Conservation (phyloP, 1,140 invertebrate genomes). For the Pissodes strobi region DNA sequence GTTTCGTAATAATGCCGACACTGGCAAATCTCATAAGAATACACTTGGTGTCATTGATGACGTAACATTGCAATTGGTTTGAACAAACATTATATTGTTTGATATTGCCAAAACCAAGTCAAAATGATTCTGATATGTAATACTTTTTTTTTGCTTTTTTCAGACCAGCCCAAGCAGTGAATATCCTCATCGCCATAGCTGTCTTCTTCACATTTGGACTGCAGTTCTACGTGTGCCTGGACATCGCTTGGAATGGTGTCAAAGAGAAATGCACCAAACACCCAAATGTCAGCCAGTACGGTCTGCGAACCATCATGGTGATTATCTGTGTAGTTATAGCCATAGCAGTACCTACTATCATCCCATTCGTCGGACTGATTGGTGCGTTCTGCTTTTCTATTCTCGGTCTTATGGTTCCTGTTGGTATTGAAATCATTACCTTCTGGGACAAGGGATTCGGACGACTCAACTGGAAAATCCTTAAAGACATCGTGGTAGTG, state of each 20-base stretch:
- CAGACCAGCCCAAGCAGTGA: conserved; percentile 83
- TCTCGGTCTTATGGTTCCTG: conserved; percentile 89
- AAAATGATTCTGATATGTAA: background rate
- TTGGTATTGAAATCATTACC: conserved; percentile 82
- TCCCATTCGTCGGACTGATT: conserved; percentile 89
- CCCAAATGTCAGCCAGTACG: conserved; percentile 75
- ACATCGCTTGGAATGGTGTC: conserved; percentile 75
- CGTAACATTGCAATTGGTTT: too few species aligned
- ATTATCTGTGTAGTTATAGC: conserved; percentile 77
- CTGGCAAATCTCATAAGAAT: too few species aligned
- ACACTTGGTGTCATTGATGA: too few species aligned
- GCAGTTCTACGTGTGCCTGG: conserved; percentile 93
- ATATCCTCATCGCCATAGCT: conserved; percentile 83
- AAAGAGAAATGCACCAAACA: conserved; percentile 72
- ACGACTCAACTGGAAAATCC: conserved; percentile 69
- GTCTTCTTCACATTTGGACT: conserved; percentile 94
- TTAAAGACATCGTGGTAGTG: conserved; percentile 76
- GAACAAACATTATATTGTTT: too few species aligned
- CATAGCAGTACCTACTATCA: conserved; percentile 84
- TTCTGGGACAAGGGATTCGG: conserved; percentile 79
- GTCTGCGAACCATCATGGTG: conserved; percentile 69
- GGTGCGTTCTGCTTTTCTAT: conserved; percentile 94
- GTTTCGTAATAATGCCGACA: too few species aligned
- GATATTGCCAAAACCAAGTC: too few species aligned
- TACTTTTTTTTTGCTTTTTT: conserved; percentile 42